Conservation (phyloP, 1,140 invertebrate genomes). For the Matsumurasca onukii region DNA sequence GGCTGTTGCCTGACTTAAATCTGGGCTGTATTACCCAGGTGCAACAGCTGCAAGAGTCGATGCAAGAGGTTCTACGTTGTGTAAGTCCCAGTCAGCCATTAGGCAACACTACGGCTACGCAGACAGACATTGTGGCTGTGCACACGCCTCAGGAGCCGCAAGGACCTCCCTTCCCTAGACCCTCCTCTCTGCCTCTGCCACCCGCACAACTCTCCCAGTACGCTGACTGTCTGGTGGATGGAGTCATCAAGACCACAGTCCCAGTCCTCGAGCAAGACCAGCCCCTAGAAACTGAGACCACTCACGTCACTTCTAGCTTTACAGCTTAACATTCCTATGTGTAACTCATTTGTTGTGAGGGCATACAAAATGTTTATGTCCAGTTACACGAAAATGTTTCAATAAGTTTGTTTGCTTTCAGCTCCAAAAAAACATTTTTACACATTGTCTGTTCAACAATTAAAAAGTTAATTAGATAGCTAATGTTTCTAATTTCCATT, state of each 20-base stretch:
- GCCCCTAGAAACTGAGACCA: slow-evolving; percentile 14
- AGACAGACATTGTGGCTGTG: slow-evolving; percentile 76
- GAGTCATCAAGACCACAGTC: slow-evolving; percentile 30
- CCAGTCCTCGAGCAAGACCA: slow-evolving; percentile 20
- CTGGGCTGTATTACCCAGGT: no score
- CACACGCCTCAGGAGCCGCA: slow-evolving; percentile 56
- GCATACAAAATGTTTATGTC: no score
- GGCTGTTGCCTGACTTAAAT: no score
- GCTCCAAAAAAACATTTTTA: no score
- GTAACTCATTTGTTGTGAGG: no score
- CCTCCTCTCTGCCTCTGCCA: slow-evolving; percentile 32
- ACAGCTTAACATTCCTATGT: no score
- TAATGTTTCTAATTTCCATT: no score
- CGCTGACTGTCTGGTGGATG: slow-evolving; percentile 30
- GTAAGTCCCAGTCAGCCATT: slow-evolving; percentile 54
- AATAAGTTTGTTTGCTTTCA: no score
- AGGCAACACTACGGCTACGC: slow-evolving; percentile 54
- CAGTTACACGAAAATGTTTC: no score
- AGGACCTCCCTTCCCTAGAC: background rate
- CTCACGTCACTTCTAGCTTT: slow-evolving; percentile 27
- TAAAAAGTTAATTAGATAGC: no score
- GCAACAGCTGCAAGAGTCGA: slow-evolving; percentile 70
- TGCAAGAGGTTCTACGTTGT: slow-evolving; percentile 70
- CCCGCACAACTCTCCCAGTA: slow-evolving; percentile 26
- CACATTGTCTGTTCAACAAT: no score